Conservation (phyloP, 2,113 vertebrate genomes). For the Anarrhichthys ocellatus region DNA sequence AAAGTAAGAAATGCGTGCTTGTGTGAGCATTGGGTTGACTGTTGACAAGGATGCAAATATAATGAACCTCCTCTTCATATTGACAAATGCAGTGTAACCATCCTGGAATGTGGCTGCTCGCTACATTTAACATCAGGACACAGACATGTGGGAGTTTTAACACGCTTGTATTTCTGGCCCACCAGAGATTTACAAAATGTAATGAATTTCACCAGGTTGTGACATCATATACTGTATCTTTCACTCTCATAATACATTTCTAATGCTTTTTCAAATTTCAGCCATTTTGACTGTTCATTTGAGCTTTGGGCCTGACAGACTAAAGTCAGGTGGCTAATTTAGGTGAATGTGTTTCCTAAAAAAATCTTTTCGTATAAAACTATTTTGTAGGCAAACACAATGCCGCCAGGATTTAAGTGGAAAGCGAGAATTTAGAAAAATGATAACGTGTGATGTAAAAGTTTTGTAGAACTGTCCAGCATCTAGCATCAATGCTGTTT, state of each 20-base stretch:
- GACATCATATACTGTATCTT: neutral
- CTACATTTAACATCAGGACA: constrained; percentile 19
- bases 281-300: neutral
- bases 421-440: too few species aligned
- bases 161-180: neutral
- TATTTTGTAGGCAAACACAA: neutral
- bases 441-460: too few species aligned
- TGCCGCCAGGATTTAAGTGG: neutral
- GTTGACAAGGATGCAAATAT: constrained; percentile 32
- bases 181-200: neutral
- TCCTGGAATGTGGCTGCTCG: constrained; percentile 9
- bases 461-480: neutral
- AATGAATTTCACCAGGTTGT: neutral
- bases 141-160: constrained; percentile 2
- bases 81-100: constrained; percentile 36
- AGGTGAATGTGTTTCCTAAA: neutral
- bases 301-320: neutral
- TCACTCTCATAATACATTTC: neutral
- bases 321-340: neutral
- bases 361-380: neutral
- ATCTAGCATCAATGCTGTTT: too few species aligned
- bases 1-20: neutral
- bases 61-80: constrained; percentile 38
- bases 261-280: neutral
- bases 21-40: constrained; percentile 5